Conservation (phyloP, 2,113 vertebrate genomes). For the Neolamprologus brichardi region DNA sequence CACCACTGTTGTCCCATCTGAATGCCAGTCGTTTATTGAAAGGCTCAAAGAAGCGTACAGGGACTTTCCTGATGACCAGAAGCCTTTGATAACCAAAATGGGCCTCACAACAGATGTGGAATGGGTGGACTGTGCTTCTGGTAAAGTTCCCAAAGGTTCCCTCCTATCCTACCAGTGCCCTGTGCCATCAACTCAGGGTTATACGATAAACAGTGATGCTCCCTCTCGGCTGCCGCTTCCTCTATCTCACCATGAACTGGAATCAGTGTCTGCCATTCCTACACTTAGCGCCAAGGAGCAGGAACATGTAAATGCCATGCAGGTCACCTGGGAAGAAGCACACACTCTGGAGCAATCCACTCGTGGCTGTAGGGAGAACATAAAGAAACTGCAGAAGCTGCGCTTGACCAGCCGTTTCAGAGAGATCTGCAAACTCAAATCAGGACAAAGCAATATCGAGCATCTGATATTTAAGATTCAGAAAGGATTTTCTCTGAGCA, state of each 20-base stretch:
- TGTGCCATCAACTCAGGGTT: conserved; percentile 4
- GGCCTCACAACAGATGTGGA: background rate
- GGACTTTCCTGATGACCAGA: conserved; percentile 3
- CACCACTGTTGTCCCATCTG: background rate
- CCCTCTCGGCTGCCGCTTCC: conserved; percentile 12
- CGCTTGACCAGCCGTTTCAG: conserved; percentile 14
- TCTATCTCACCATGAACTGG: background rate
- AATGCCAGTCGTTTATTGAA: background rate
- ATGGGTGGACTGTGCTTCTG: conserved; percentile 18
- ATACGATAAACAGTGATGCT: background rate
- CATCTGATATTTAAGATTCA: conserved; percentile 2
- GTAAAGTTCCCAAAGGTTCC: conserved; percentile 26
- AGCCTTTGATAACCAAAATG: conserved; percentile 27
- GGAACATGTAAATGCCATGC: background rate
- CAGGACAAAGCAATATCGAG: background rate
- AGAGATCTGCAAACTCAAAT: conserved; percentile 20
- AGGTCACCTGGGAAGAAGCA: conserved; percentile 16
- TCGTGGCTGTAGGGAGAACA: background rate
- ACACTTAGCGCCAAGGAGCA: background rate
- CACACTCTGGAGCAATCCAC: conserved; percentile 1
- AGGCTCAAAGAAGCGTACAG: conserved; percentile 24
- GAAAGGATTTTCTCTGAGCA: background rate
- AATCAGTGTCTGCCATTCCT: background rate
- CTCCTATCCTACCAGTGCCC: conserved; percentile 29
- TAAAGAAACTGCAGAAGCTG: background rate